Conservation (phyloP, 2,113 vertebrate species). For the Lagopus muta region DNA sequence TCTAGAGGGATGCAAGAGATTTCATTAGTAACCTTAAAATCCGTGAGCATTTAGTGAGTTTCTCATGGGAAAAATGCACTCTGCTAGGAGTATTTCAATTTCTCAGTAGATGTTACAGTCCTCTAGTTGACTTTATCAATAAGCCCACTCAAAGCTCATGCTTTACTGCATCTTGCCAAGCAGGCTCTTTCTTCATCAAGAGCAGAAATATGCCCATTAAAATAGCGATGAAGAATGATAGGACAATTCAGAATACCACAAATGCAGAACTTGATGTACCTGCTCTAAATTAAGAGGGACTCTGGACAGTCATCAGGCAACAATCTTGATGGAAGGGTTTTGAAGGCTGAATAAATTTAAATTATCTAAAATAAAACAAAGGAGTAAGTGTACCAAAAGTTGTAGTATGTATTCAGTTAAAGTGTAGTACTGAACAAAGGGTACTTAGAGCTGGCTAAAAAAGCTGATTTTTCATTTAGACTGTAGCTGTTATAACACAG, state of each 20-base stretch:
- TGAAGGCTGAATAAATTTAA: slow-evolving; percentile 52
- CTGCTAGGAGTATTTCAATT: slow-evolving; percentile 5
- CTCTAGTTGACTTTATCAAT: slow-evolving; percentile 22
- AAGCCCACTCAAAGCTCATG: slow-evolving; percentile 21
- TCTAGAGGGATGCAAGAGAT: slow-evolving; percentile 20
- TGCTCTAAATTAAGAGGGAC: slow-evolving; percentile 37
- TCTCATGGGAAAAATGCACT: neutral
- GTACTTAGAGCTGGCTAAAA: neutral
- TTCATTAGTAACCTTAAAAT: slow-evolving; percentile 17
- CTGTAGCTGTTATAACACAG: neutral
- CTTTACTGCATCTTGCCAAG: slow-evolving; percentile 33
- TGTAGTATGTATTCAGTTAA: slow-evolving; percentile 32
- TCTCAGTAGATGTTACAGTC: slow-evolving; percentile 6
- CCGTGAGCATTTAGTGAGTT: slow-evolving; percentile 14
- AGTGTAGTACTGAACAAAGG: slow-evolving; percentile 6
- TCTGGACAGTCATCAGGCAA: slow-evolving; percentile 28
- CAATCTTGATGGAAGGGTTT: slow-evolving; percentile 45
- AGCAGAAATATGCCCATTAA: slow-evolving; percentile 31
- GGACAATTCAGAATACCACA: slow-evolving; percentile 40
- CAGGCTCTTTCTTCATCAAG: slow-evolving; percentile 36
- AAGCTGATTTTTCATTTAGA: slow-evolving; percentile 18
- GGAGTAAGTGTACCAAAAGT: slow-evolving; percentile 17
- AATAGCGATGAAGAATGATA: slow-evolving; percentile 39
- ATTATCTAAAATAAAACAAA: slow-evolving; percentile 48
- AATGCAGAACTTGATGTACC: slow-evolving; percentile 31